phyloP scores from a whole-genome alignment of 2,797 vertebrate genomes.

The Phyllotis vaccarum region DNA sequence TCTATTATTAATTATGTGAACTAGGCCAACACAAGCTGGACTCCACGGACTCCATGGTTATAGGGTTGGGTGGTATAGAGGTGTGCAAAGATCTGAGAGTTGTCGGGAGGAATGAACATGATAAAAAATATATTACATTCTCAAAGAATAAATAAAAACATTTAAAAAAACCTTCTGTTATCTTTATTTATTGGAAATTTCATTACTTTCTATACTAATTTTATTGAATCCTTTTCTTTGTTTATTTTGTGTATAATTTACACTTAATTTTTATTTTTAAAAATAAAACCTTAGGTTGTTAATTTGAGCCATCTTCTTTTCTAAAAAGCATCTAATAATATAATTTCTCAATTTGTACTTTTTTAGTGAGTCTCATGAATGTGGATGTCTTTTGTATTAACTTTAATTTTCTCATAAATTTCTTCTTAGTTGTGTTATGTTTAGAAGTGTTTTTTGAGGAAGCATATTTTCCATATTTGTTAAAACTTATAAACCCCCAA shows the following conservation, averaged over 20 bases:
- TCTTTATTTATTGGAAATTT: neutral
- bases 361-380: neutral
- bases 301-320: neutral
- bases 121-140: neutral
- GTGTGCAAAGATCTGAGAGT: neutral
- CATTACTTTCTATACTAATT: neutral
- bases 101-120: no score
- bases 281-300: neutral
- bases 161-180: neutral
- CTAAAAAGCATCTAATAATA: neutral
- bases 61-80: neutral
- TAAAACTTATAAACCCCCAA: neutral
- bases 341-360: neutral
- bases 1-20: neutral
- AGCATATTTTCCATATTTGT: neutral
- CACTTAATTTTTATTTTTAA: neutral
- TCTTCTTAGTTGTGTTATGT: neutral
- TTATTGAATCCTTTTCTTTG: neutral
- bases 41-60: neutral
- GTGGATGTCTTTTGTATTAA: neutral
- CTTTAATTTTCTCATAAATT: neutral
- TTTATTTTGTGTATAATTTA: neutral
- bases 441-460: neutral
- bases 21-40: neutral
- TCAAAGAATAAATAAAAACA: neutral